phyloP scores from a whole-genome alignment of 2,113 vertebrate genomes.

The Nannobrachium achirus region DNA sequence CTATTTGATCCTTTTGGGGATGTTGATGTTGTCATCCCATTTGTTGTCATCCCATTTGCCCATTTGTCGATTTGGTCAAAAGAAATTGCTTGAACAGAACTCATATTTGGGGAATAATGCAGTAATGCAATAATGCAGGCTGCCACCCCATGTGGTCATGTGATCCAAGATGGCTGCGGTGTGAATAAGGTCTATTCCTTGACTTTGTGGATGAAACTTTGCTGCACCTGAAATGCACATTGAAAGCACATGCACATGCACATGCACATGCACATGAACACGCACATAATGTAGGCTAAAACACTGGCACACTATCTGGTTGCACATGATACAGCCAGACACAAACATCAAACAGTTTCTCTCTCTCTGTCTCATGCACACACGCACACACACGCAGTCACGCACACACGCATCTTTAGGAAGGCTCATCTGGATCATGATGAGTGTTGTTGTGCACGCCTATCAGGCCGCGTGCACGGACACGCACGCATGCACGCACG shows the following conservation, averaged over 20 bases:
- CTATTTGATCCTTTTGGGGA: no score
- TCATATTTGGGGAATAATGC: no score
- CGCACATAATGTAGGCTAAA: not conserved
- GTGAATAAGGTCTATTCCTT: no score
- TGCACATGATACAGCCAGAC: not conserved
- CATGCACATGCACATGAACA: not conserved
- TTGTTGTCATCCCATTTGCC: no score
- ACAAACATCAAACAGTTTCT: not conserved
- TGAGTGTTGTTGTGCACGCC: constrained; percentile 3
- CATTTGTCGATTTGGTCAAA: no score
- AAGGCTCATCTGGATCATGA: constrained; percentile 15
- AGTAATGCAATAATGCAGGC: no score
- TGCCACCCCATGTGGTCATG: no score
- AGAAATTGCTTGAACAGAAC: no score
- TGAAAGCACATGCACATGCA: not conserved
- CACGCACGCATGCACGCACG: constrained; percentile 9
- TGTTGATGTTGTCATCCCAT: no score
- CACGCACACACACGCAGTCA: constrained; percentile 2
- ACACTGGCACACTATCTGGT: not conserved
- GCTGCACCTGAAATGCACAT: no score
- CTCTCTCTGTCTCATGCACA: not conserved
- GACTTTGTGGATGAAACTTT: no score
- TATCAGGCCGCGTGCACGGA: not conserved
- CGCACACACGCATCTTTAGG: not conserved
- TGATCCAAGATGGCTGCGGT: no score